Conservation (phyloP, 2,797 vertebrate species). For the Pteronotus mesoamericanus region DNA sequence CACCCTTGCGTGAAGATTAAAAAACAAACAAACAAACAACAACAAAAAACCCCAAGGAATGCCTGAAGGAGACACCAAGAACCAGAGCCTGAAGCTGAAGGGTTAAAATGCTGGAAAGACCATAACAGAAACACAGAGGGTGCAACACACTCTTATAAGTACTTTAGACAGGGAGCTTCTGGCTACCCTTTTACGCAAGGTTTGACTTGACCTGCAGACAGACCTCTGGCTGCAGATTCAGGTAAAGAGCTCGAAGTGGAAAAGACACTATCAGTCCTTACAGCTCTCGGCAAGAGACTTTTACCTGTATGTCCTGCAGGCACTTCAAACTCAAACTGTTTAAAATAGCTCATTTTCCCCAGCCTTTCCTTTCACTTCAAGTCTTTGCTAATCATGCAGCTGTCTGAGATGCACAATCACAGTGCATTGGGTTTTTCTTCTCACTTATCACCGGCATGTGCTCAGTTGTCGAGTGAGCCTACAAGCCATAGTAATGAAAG, state of each 20-base stretch:
- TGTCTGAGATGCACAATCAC: background rate
- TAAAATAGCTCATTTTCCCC: background rate
- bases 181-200: too few species aligned
- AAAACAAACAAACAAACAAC: too few species aligned
- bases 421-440: background rate
- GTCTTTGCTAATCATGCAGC: background rate
- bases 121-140: background rate
- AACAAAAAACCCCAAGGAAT: too few species aligned
- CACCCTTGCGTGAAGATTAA: too few species aligned
- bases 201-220: background rate
- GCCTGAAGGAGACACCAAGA: background rate
- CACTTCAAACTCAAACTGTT: background rate
- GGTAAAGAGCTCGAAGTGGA: background rate
- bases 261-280: background rate
- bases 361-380: background rate
- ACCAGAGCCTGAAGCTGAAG: background rate
- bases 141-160: background rate
- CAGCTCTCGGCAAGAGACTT: background rate
- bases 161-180: background rate
- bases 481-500: background rate
- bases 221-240: background rate
- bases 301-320: background rate
- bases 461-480: background rate
- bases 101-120: background rate
- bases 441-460: background rate